phyloP scores from a whole-genome alignment of 1,140 invertebrate species.

The Pseudomyrmex sp. region DNA sequence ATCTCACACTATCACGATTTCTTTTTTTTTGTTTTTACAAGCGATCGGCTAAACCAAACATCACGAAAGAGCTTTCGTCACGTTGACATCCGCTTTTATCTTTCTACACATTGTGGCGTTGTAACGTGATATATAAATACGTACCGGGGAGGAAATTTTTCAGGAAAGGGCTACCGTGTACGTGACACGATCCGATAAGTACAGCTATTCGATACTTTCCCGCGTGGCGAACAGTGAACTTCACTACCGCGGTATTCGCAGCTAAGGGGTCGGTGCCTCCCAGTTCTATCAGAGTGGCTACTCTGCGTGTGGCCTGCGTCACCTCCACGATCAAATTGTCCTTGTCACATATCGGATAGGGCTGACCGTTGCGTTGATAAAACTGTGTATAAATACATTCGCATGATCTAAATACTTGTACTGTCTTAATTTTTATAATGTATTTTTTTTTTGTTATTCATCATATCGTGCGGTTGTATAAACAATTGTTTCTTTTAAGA shows the following conservation, averaged over 20 bases:
- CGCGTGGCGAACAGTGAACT: conserved; percentile 95
- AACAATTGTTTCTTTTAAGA: no score
- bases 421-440: no score
- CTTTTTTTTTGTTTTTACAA: background rate
- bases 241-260: conserved; percentile 94
- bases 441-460: no score
- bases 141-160: conserved; percentile 89
- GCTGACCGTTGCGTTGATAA: conserved; percentile 95
- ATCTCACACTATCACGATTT: background rate
- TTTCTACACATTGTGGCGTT: background rate
- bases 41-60: no score
- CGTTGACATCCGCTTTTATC: conserved; percentile 3
- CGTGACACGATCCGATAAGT: conserved; percentile 90
- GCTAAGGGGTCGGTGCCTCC: conserved; percentile 92
- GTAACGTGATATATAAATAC: background rate
- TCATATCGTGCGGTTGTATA: no score
- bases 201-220: conserved; percentile 95
- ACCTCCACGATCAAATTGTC: conserved; percentile 95
- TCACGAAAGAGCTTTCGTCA: background rate
- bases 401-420: background rate
- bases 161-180: conserved; percentile 89
- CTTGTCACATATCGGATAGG: conserved; percentile 96
- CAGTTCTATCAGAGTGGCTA: conserved; percentile 93
- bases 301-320: conserved; percentile 92
- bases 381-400: conserved; percentile 86